Evolutionary conservation across 2,797 vertebrate species (phyloP), one percentile per base, ranked within the genome.

Genomic region (Phrynocephalus forsythii): DNA sequence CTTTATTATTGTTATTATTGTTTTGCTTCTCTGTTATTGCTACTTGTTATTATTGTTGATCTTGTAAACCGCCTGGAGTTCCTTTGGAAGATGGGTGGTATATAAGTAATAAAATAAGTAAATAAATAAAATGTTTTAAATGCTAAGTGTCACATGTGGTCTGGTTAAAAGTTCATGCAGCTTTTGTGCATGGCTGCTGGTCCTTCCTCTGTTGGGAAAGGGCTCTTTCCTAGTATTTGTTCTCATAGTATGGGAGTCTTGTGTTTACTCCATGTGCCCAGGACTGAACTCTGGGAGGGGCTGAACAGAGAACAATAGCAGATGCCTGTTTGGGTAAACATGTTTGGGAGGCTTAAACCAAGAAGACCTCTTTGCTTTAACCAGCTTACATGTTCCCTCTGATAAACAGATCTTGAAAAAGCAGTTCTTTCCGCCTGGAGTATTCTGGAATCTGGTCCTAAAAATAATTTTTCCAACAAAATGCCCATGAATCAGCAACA

Each of bases 261-360:
- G 26, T 68, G 60, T 87, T 83, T 33, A 22, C 30, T 78, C 77
- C 18, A 52, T 22, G 44, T 68, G 83, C 75, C 79, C 28, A 85
- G 0, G 1, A n/a, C 0, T 1, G 68, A 68, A 13, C 3, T 33
- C 3, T 0, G 80, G 75, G 72, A 69, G 79, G n/a, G 68, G 11
- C 73, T 67, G 52, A 50, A 33, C 4, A 79, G 81, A 91, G 75
- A 91, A 86, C 26, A 93, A 88, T 86, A 89, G 88, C 91, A 15
- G 72, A 2, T 28, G 56, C 0, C 0, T 1, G 5, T 22, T 83
- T n/a, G 56, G 30, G 72, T 90, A 89, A 93, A 87, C 56, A 3
- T 0, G n/a, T 56, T 86, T 83, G 63, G 80, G 93, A 83, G 16
- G 0, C 33, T 75, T 86, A 87, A 44, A 78, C 11, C 85, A 86